Conservation (phyloP, 2,113 vertebrate genomes). For the Pseudorectes ferrugineus region DNA sequence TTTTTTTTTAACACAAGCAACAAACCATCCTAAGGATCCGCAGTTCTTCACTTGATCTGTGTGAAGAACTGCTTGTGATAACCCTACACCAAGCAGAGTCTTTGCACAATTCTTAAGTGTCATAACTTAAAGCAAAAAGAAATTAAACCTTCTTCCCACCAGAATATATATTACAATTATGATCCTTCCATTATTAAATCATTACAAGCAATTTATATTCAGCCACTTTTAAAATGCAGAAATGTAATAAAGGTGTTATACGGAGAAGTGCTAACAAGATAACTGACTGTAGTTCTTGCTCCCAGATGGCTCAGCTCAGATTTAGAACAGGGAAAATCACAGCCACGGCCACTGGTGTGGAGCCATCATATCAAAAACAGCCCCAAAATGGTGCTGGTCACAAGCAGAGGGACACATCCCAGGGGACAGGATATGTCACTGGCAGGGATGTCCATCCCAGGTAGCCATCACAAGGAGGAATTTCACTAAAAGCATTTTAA, state of each 20-base stretch:
- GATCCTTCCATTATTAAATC: not conserved
- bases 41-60: not conserved
- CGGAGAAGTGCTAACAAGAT: not conserved
- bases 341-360: fast-evolving
- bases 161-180: not conserved
- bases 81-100: not conserved
- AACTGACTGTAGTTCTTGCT: not conserved
- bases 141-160: not conserved
- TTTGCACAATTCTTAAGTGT: not conserved
- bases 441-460: not conserved
- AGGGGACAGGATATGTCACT: not conserved
- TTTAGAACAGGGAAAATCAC: not conserved
- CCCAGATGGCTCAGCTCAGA: not conserved
- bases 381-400: fast-evolving
- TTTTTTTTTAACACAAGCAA: not conserved
- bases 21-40: not conserved
- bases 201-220: not conserved
- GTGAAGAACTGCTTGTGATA: not conserved
- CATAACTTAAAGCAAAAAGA: not conserved
- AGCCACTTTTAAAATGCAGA: not conserved
- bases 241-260: not conserved
- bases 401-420: not conserved
- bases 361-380: not conserved
- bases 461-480: not conserved
- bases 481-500: not conserved